Evolutionary conservation across 1,140 invertebrate genomes (phyloP).

Genomic region (Pachypsylla venusta): DNA sequence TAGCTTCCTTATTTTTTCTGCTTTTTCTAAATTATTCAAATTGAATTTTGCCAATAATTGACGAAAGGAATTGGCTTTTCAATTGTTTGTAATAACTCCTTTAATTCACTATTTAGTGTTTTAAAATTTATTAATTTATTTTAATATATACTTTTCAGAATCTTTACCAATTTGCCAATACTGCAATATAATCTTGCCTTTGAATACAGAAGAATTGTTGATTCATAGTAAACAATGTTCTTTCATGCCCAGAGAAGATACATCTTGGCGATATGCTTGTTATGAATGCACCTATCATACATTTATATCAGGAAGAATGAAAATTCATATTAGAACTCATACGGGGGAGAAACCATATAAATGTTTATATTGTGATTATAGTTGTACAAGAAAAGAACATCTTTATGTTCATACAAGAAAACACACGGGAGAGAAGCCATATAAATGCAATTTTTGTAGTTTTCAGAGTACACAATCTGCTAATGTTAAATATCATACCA

Average conservation of each 20-base stretch:
- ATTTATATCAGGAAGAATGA: neutral
- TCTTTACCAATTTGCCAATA: slow-evolving; percentile 8
- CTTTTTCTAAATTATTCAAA: too few species aligned
- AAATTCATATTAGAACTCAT: slow-evolving; percentile 72
- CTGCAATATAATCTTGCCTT: neutral
- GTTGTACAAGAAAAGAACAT: slow-evolving; percentile 87
- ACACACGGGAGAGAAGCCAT: slow-evolving; percentile 66
- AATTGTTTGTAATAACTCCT: too few species aligned
- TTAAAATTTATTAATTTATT: too few species aligned
- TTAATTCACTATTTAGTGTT: too few species aligned
- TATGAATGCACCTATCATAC: neutral
- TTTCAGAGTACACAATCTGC: neutral
- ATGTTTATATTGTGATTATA: slow-evolving; percentile 84
- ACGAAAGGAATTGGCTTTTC: too few species aligned
- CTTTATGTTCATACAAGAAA: slow-evolving; percentile 87
- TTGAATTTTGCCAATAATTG: too few species aligned
- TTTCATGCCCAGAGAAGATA: neutral
- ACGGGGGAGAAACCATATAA: slow-evolving; percentile 91
- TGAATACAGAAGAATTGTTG: neutral
- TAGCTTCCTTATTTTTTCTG: too few species aligned
- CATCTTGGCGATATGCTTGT: slow-evolving; percentile 21
- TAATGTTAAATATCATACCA: slow-evolving; percentile 4
- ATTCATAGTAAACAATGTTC: neutral
- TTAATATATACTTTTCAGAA: too few species aligned
- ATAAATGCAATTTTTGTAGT: slow-evolving; percentile 6